Evolutionary conservation across 1,140 invertebrate species (phyloP), one percentile per base, ranked within the genome.

Genomic region (Drosophila mayri): DNA sequence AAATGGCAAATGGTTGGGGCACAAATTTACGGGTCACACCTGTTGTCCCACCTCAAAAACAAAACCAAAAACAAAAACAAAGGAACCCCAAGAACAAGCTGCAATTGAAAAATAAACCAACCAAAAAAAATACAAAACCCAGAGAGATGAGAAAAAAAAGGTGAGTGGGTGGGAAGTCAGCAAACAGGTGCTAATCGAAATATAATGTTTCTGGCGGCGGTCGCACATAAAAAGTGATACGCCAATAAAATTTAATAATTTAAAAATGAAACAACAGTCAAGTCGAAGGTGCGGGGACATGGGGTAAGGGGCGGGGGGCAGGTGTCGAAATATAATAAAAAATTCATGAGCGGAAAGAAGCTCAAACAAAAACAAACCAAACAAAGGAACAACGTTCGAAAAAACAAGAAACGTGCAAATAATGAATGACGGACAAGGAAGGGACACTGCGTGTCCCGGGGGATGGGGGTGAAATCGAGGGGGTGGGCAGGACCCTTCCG

Each of bases 201-300:
- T 85, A 88, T 88, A 88, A 88, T 88, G 85, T 90, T 88, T 85
- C 85, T 71, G 86, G 54, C 78, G 61, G 83, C 80, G 84, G 63
- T 88, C 84, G 83, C 82, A 71, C 85, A 88, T 88, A 88, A 88
- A 88, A 88, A 90, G 83, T 90, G 81, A 88, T 88, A 85, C 75
- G 86, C 74, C 86, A 88, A 88, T 88, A 88, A 90, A 88, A 88
- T 88, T 90, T 90, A 85, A 88, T 88, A 88, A 88, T 88, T 88
- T 90, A 88, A 90, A 90, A 85, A 85, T 78, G 77, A 90, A 88
- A 88, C 76, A 83, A 79, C 75, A 87, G 52, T 25, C 62, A 67
- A 38, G 50, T 16, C 52, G 44, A 70, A 68, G 57, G 58, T 41
- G 75, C 22, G 25, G 41, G 78, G n/a, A 22, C 18, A 28, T n/a